These are phyloP conservation scores for Crossaster papposus DNA, from an alignment of 53 echinoderm and acorn worm species.

Conservation along the genomic window DNA sequence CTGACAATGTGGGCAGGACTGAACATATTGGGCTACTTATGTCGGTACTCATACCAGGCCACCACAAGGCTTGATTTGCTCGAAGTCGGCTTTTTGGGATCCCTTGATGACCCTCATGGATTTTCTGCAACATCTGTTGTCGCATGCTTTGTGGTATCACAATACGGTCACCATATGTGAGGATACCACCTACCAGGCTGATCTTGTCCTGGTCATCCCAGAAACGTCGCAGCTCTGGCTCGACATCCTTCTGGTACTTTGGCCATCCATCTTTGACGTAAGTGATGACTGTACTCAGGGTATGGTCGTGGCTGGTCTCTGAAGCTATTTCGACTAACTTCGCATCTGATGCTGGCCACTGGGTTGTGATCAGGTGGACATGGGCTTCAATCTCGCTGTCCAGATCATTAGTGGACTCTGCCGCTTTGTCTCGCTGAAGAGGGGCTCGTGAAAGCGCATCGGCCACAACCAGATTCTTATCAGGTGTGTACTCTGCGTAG, in stretches of 20 bases:
- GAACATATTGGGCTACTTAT: background rate
- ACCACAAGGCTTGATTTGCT: constrained; percentile 28
- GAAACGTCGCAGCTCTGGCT: constrained; percentile 10
- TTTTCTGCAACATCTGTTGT: background rate
- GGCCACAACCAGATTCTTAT: constrained; percentile 11
- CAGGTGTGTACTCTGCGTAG: background rate
- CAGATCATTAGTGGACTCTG: too few species aligned
- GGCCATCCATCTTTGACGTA: too few species aligned
- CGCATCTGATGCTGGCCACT: too few species aligned
- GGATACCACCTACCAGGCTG: constrained; percentile 43
- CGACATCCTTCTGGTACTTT: background rate
- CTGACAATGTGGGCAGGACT: constrained; percentile 4
- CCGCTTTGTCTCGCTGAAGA: constrained; percentile 13
- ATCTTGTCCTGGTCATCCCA: constrained; percentile 49
- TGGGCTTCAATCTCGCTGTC: too few species aligned
- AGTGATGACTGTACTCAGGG: too few species aligned
- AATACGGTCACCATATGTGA: constrained; percentile 53
- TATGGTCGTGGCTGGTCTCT: too few species aligned
- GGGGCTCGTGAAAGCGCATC: constrained; percentile 15
- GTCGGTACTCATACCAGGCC: constrained; percentile 34
- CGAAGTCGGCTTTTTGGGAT: constrained; percentile 13
- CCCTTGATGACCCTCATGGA: constrained; percentile 33
- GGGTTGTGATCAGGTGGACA: too few species aligned
- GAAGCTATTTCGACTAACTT: too few species aligned
- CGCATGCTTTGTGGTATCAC: background rate